phyloP scores from a whole-genome alignment of 2,797 vertebrate species.

The Setipinna tenuifilis region DNA sequence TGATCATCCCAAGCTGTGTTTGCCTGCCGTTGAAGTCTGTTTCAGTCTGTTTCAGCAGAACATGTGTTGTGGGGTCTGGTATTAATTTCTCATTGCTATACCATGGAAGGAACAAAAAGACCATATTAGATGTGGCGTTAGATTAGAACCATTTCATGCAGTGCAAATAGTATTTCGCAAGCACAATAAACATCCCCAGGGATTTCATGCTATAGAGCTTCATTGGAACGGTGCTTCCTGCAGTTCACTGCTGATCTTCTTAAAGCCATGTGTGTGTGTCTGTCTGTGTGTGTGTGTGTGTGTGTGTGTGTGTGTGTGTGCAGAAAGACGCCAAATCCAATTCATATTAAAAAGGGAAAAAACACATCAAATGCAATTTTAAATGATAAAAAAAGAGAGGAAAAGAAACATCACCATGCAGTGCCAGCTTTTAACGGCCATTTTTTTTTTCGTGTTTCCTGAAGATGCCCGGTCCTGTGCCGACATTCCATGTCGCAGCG shows the following conservation, averaged over 20 bases:
- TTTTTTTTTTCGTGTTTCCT: slow-evolving; percentile 43
- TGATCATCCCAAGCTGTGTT: slow-evolving; percentile 11
- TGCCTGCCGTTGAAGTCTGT: not conserved
- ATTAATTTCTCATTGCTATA: slow-evolving; percentile 8
- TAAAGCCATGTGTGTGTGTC: not conserved
- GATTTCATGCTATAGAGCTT: not conserved
- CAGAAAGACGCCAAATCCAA: not conserved
- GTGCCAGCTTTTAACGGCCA: not conserved
- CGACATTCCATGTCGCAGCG: slow-evolving; percentile 82
- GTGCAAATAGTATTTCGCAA: slow-evolving; percentile 8
- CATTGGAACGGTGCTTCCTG: not conserved
- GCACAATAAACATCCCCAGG: not conserved
- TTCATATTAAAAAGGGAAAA: not conserved
- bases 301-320: not conserved
- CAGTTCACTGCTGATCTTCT: not conserved
- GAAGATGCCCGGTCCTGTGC: slow-evolving; percentile 87
- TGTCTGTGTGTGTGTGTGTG: too few relatives aligned
- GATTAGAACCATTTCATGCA: not conserved
- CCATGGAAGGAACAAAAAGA: not conserved
- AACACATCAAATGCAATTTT: too few relatives aligned
- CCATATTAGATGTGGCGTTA: not conserved
- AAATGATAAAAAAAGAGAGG: too few relatives aligned
- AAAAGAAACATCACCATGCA: not conserved
- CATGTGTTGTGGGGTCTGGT: slow-evolving; percentile 14
- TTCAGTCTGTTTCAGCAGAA: not conserved